These are phyloP conservation scores for Apamea epomidion DNA, from an alignment of 2,888 invertebrate species.

Conservation along the genomic window DNA sequence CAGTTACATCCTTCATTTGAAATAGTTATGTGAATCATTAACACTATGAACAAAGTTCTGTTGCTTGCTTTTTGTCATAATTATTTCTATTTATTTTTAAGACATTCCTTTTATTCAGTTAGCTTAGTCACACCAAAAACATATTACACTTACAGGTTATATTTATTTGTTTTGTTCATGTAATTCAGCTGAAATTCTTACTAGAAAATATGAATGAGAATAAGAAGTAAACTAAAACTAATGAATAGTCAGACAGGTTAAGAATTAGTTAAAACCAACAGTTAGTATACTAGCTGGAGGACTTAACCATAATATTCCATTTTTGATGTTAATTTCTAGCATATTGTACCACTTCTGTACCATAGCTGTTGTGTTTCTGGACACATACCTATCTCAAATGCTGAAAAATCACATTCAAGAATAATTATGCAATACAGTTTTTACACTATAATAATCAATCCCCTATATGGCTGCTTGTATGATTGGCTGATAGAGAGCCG, in stretches of 20 bases:
- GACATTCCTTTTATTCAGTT: not conserved
- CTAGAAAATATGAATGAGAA: not conserved
- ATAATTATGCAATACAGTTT: not conserved
- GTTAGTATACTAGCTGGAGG: not conserved
- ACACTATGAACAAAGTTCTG: not conserved
- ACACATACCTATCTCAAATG: not conserved
- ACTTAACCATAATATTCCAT: not conserved
- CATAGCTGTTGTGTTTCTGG: not conserved
- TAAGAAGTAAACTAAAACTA: not conserved
- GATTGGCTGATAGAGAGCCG: not conserved
- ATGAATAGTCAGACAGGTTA: not conserved
- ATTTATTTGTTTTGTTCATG: conserved; percentile 10
- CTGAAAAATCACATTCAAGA: not conserved
- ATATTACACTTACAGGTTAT: conserved; percentile 5
- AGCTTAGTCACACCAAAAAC: not conserved
- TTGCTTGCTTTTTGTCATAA: not conserved
- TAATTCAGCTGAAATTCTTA: conserved; percentile 2
- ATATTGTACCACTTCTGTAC: no score
- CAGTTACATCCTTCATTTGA: conserved; percentile 23
- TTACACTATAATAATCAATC: not conserved
- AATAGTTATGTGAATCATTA: conserved; percentile 39
- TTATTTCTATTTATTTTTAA: not conserved
- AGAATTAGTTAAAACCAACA: not conserved
- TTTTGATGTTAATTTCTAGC: not conserved
- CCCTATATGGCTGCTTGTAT: not conserved